phyloP scores from a whole-genome alignment of 2,797 vertebrate genomes.

The Clarias laeviceps region DNA sequence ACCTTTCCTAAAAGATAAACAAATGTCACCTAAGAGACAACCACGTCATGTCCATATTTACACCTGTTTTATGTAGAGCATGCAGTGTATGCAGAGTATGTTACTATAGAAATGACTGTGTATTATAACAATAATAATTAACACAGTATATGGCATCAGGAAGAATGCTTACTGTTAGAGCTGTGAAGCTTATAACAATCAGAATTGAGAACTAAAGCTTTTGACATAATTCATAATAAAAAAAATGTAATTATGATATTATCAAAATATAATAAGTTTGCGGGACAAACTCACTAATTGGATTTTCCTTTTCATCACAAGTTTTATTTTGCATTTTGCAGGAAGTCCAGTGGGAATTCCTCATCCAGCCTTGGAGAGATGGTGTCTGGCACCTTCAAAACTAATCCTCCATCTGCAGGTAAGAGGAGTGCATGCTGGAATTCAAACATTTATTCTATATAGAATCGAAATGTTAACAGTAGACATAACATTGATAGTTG shows the following conservation, averaged over 20 bases:
- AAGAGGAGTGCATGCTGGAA: conserved; percentile 47
- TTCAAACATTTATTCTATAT: neutral
- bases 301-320: neutral
- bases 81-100: neutral
- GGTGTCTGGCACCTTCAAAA: conserved; percentile 94
- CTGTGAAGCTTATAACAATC: neutral
- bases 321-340: conserved; percentile 54
- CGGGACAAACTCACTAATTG: neutral
- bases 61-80: neutral
- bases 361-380: conserved; percentile 98
- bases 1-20: neutral
- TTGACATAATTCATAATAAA: neutral
- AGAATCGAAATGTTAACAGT: neutral
- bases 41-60: neutral
- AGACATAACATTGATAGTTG: neutral
- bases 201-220: neutral
- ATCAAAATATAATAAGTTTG: neutral
- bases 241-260: neutral
- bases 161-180: neutral
- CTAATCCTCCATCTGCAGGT: conserved; percentile 90
- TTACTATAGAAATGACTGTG: neutral
- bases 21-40: neutral
- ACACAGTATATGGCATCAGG: no score
- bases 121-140: neutral
- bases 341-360: conserved; percentile 95